Base-by-base conservation (phyloP, 2,888 invertebrate genomes). In the Galerucella nymphaeae region DNA sequence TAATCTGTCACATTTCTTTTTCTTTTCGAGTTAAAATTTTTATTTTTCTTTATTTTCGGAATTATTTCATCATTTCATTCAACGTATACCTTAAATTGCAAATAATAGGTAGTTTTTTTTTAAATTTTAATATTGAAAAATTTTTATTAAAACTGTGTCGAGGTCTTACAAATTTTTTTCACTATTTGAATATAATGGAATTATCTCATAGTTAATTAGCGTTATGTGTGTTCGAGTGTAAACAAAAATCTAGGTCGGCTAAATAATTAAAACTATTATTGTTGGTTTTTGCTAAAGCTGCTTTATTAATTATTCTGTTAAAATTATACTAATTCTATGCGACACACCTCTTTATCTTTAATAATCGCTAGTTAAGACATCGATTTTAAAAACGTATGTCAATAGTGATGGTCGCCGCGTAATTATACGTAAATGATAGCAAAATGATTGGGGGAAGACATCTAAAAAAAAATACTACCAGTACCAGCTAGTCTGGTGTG, bases 181-280 rank as follows among this genome's bases (percentile, higher is more conserved):
- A 61, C 70, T 30, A 70, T 74, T 69, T 70, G 74, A 74, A 72
- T 72, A 69, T 74, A 74, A 74, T 74, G 67, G 72, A 72, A 74
- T 72, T 74, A 74, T 74, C 71, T 74, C 74, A 66, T 66, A 70
- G 66, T 63, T 70, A 73, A 73, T 73, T 73, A 70, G 67, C 67
- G 70, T 57, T 67, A 66, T 62, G 70, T 62, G 66, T 70, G 72
- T 67, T 72, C 67, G 70, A 70, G 71, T 74, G 72, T 68, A 72
- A 72, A 72, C 57, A 71, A 75, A 72, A 70, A 72, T 72, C 67
- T 72, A 66, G 72, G 75, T 75, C 75, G 72, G 42, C 50, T 41
- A 62, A 69, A 69, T 69, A 69, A 69, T 69, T 69, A 69, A 69
- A 64, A 62, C 18, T 68, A 62, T 69, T 69, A 69, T 69, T 69